Conservation (phyloP, 2,113 vertebrate genomes). For the Eleginops maclovinus region DNA sequence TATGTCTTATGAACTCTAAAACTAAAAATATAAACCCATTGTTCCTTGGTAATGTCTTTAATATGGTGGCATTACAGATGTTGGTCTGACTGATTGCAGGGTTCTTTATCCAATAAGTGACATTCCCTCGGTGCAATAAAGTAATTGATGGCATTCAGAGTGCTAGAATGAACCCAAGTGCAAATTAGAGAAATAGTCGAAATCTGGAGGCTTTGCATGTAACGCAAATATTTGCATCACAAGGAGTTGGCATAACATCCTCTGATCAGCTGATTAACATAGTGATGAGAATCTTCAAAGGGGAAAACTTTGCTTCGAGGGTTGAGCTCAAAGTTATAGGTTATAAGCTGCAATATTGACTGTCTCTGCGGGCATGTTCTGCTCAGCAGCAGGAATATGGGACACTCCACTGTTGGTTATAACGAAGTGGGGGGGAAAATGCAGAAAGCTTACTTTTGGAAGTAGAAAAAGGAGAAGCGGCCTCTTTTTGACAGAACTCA, state of each 20-base stretch:
- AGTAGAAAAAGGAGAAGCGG: slow-evolving; percentile 26
- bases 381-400: slow-evolving; percentile 68
- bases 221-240: slow-evolving; percentile 71
- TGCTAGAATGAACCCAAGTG: slow-evolving; percentile 23
- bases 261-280: slow-evolving; percentile 76
- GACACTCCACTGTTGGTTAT: slow-evolving; percentile 69
- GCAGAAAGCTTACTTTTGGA: slow-evolving; percentile 51
- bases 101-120: slow-evolving; percentile 24
- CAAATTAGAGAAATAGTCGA: slow-evolving; percentile 47
- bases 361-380: slow-evolving; percentile 69
- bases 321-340: slow-evolving; percentile 63
- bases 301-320: slow-evolving; percentile 44
- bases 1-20: slow-evolving; percentile 5
- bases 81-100: slow-evolving; percentile 30
- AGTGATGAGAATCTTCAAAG: slow-evolving; percentile 71
- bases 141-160: slow-evolving; percentile 26
- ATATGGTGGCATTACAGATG: slow-evolving; percentile 35
- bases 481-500: slow-evolving; percentile 70
- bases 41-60: slow-evolving; percentile 26
- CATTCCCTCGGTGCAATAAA: slow-evolving; percentile 47
- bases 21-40: slow-evolving; percentile 14
- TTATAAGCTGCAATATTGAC: slow-evolving; percentile 67
- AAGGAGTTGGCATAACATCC: slow-evolving; percentile 60
- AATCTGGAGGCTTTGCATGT: slow-evolving; percentile 57
- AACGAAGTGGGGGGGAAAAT: slow-evolving; percentile 34